A percentile compares a stretch with the other conserved stretches of the same genome.
phyloP scores from a whole-genome alignment of 2,113 vertebrate species.

The Bubo bubo region DNA sequence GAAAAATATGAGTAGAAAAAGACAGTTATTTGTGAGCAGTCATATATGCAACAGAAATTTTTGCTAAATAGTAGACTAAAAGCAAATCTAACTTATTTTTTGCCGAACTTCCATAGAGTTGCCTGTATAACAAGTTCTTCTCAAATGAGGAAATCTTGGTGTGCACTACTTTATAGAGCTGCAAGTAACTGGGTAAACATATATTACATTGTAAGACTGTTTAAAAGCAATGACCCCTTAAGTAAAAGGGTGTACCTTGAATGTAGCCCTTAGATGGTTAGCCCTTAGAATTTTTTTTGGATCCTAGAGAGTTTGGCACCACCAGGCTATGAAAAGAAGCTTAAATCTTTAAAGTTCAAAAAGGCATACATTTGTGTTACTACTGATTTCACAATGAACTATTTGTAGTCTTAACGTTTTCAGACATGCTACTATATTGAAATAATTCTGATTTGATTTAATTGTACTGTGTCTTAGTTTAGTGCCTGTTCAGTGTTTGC shows the following conservation, averaged over 20 bases:
- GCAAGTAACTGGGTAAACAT: not conserved
- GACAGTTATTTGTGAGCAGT: not conserved
- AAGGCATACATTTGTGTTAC: not conserved
- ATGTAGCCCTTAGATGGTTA: not conserved
- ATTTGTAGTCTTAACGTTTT: not conserved
- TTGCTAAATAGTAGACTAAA: not conserved
- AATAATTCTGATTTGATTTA: not conserved
- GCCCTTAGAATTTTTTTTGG: not conserved
- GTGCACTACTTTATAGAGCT: not conserved
- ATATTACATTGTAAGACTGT: not conserved
- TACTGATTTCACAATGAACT: not conserved
- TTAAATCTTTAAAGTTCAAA: not conserved
- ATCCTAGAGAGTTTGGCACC: not conserved
- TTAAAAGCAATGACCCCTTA: not conserved
- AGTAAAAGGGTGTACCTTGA: not conserved
- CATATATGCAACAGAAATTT: not conserved
- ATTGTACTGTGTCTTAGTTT: not conserved
- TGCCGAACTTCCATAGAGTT: not conserved
- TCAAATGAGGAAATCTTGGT: not conserved
- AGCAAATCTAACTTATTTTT: not conserved
- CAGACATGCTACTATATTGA: not conserved
- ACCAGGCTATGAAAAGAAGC: not conserved
- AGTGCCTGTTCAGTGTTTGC: not conserved
- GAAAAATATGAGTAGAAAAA: not conserved
- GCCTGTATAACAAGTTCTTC: not conserved